Base-by-base conservation (phyloP, 2,797 vertebrate species). In the Dipus sagitta region DNA sequence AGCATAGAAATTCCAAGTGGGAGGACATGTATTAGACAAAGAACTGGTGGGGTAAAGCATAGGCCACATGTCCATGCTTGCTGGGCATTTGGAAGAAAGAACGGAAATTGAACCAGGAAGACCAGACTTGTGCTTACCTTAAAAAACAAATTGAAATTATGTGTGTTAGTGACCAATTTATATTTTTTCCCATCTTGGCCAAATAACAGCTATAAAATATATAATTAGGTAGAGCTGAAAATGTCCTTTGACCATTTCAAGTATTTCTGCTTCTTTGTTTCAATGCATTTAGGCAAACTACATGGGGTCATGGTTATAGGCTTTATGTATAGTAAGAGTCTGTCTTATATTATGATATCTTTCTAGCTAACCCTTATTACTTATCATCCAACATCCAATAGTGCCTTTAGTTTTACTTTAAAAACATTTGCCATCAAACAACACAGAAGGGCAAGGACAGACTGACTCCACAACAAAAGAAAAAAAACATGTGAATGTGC, bases 111-210 rank as follows among this genome's bases (percentile, higher is more conserved):
- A 89, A 23, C 4, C 18, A 86, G n/a, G 15, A 76, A 90, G 15
- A 47, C 12, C 3, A 95, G 60, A 26, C 23, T 68, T 87, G 38
- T 84, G 34, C 34, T 88, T 85, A 2, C 18, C 67, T 71, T 42
- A 20, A 86, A 93, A 77, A 58, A 21, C 28, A 92, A 76, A 90
- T 77, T 85, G 75, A 88, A 86, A 83, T 67, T 76, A n/a, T 80
- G n/a, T 62, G 76, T 21, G 12, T 7, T 94, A 86, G 72, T 52
- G 83, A 83, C 52, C 83, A 90, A 24, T 30, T n/a, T 79, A 76
- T 17, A 81, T 9, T 3, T 4, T 71, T 15, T 79, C 54, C 83
- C 17, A 14, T 14, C 75, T 47, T 80, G 38, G 38, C 42, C 68
- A 85, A 91, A 78, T 9, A 64, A 32, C 21, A 71, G 32, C 52